Conservation (phyloP, 2,113 vertebrate species). For the Myocastor coypus region DNA sequence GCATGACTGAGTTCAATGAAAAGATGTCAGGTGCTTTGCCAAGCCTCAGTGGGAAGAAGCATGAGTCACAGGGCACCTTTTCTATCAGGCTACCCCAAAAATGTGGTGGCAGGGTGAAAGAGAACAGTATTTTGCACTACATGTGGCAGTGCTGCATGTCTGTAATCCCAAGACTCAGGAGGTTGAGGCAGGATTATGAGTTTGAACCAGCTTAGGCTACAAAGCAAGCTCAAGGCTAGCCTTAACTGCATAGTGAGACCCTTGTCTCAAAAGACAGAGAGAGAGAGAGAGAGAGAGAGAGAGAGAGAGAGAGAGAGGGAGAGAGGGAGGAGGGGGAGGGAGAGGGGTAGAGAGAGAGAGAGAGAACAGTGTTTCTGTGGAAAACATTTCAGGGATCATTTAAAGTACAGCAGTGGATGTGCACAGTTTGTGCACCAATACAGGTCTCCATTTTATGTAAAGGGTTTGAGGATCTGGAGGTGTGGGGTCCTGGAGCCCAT, state of each 20-base stretch:
- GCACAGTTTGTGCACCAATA: background rate
- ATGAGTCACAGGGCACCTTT: fast-evolving
- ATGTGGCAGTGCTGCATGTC: no score
- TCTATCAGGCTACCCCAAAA: background rate
- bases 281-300: no score
- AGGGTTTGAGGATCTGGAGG: background rate
- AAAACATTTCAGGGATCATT: background rate
- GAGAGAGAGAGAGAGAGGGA: background rate
- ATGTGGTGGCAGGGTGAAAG: background rate
- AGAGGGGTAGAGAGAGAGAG: no score
- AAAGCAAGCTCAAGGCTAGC: no score
- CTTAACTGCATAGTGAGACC: no score
- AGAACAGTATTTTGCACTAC: background rate
- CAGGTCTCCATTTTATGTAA: background rate
- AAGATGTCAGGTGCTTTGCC: background rate
- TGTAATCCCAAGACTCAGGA: no score
- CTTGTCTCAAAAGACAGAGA: no score
- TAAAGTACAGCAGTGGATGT: background rate
- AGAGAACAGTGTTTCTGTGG: no score
- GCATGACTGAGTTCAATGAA: background rate
- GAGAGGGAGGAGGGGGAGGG: no score
- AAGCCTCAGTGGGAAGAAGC: background rate
- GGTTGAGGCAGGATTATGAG: no score
- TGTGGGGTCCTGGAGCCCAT: background rate
- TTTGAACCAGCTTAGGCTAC: no score